phyloP scores from a whole-genome alignment of 2,888 invertebrate genomes.

The Dascillus cervinus region DNA sequence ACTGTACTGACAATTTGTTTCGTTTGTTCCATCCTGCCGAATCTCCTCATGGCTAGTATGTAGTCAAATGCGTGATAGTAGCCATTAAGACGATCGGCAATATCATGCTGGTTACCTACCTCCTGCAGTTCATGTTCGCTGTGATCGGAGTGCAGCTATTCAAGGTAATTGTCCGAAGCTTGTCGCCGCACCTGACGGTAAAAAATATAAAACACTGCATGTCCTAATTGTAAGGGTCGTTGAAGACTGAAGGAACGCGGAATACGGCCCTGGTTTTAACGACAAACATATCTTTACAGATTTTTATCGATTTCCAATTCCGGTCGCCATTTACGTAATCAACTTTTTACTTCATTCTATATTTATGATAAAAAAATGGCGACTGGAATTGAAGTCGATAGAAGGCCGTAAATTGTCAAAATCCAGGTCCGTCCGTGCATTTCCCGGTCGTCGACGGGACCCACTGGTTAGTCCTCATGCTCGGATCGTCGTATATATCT shows the following conservation, averaged over 20 bases:
- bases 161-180: constrained; percentile 67
- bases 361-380: too few species aligned
- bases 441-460: constrained; percentile 16
- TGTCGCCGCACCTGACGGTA: constrained; percentile 37
- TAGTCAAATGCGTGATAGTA: constrained; percentile 99
- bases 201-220: too few species aligned
- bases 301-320: too few species aligned
- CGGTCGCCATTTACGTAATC: too few species aligned
- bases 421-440: too few species aligned
- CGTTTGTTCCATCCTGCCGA: constrained; percentile 39
- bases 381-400: too few species aligned
- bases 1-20: constrained; percentile 28
- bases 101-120: constrained; percentile 99
- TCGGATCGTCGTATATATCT: constrained; percentile 24
- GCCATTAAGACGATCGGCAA: constrained; percentile 99
- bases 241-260: too few species aligned
- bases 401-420: too few species aligned
- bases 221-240: constrained; percentile 31
- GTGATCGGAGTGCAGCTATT: constrained; percentile 99
- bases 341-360: too few species aligned
- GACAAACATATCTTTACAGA: too few species aligned
- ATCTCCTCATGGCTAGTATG: constrained; percentile 65
- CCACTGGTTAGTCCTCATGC: constrained; percentile 18
- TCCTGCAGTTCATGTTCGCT: constrained; percentile 99
- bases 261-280: too few species aligned